Evolutionary conservation across 2,797 vertebrate genomes (phyloP), one percentile per base, ranked within the genome.

Genomic region (Notamacropus eugenii): DNA sequence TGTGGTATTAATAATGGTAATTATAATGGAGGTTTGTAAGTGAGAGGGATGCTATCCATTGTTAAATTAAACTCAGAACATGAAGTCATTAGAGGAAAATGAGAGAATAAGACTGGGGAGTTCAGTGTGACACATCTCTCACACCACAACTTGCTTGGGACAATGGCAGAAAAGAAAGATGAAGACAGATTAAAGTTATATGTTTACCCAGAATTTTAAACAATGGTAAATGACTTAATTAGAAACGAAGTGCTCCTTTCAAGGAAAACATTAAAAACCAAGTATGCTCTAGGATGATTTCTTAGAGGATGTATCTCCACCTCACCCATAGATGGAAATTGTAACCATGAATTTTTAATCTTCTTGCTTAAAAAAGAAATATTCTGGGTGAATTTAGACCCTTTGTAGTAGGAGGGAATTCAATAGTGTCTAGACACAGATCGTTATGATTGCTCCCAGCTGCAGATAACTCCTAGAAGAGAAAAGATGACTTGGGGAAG

Each of bases 11-110:
- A 97, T 96, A 98, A 96, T 56, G 58, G 54, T 93, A 97, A 98
- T 93, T 92, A 97, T 97, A 97, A 97, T 94, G 94, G 96, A 96
- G 97, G 96, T 96, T 98, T 98, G 96, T 98, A 98, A 98, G 90
- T 62, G 94, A 98, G 98, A 96, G 94, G 96, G 93, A 96, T 92
- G 94, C 54, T 58, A 95, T 94, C 94, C 97, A 93, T 97, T 98
- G 97, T 98, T 97, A 98, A 98, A 97, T 97, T 90, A 98, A 54
- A 98, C 62, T 96, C 92, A 91, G 96, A 97, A 93, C 94, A 96
- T 92, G 98, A 96, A 98, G 96, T 90, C 93, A 95, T 98, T 96
- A 98, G 91, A 98, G 90, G 90, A 95, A 97, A 98, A 95, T 94
- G 94, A 97, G 92, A 93, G 97, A 94, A 95, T 98, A 95, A 98